Evolutionary conservation across 2,797 vertebrate species (phyloP), one percentile per base, ranked within the genome.

Genomic region (Lates japonicus): DNA sequence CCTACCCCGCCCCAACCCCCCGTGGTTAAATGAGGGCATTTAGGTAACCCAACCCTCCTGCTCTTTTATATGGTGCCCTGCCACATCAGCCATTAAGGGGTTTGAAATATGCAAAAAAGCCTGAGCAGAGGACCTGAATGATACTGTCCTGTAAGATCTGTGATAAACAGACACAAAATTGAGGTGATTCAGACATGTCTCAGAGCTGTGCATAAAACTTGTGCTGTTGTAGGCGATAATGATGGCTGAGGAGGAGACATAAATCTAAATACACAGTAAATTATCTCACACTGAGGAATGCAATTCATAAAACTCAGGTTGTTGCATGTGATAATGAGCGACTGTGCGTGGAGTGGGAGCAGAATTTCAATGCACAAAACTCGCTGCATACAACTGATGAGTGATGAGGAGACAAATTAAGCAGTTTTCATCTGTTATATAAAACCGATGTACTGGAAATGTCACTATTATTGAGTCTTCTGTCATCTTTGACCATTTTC

Each of bases 31-130:
- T 66, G 81, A 88, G 86, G 75, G 78, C 78, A 90, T 81, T 93
- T 88, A 88, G 90, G 90, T 89, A 86, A 82, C 92, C 90, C 92
- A 93, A 90, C 92, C 93, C 92, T 89, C 76, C 48, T 62, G 55
- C 77, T 86, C 77, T 77, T 83, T 90, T 90, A 88, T 82, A 90
- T 83, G 77, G 73, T 76, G 82, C 70, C 64, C 66, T 76, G 84
- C 92, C 93, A 95, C 93, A 95, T 94, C 87, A 90, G 87, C 83
- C 84, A 52, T 74, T 57, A 88, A 73, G 79, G 35, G 81, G 80
- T 74, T 88, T 65, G 60, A 87, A 88, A 85, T 90, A 90, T 87
- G 84, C 83, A 77, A 81, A 88, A 49, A 79, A 82, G 71, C 66
- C 77, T 6, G 60, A 57, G 63, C 37, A 22, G 67, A 78, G 70